Percentiles rank a stretch among this genome's conserved stretches.
phyloP scores from a whole-genome alignment of 64 coral and sea anemone species.

The Montipora foliosa region DNA sequence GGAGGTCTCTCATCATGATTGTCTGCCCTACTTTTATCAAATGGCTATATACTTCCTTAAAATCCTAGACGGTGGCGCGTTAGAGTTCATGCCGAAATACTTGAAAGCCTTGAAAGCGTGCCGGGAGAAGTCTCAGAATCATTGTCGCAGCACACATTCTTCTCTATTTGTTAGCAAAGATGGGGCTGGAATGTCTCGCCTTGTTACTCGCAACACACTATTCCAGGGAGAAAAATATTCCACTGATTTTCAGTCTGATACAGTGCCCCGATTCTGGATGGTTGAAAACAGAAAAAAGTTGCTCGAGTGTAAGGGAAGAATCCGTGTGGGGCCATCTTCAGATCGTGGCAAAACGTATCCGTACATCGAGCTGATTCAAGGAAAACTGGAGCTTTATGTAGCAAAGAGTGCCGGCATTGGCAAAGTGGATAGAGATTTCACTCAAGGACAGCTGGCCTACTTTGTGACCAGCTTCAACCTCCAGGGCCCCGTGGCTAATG shows the following conservation, averaged over 20 bases:
- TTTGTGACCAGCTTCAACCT: slow-evolving; percentile 78
- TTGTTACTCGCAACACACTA: slow-evolving; percentile 39
- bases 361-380: slow-evolving; percentile 63
- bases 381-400: slow-evolving; percentile 64
- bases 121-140: slow-evolving; percentile 60
- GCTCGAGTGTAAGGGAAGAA: slow-evolving; percentile 50
- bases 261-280: slow-evolving; percentile 16
- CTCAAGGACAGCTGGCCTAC: slow-evolving; percentile 48
- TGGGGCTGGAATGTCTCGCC: slow-evolving; percentile 51
- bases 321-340: background rate
- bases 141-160: slow-evolving; percentile 31
- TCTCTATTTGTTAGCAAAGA: slow-evolving; percentile 36
- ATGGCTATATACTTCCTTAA: slow-evolving; percentile 46
- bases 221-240: slow-evolving; percentile 52
- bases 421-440: slow-evolving; percentile 52
- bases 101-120: slow-evolving; percentile 48
- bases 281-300: slow-evolving; percentile 22
- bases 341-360: background rate
- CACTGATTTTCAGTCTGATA: slow-evolving; percentile 12
- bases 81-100: slow-evolving; percentile 21
- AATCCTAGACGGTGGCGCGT: slow-evolving; percentile 20
- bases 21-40: slow-evolving; percentile 61
- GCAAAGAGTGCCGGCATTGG: slow-evolving; percentile 70
- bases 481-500: slow-evolving; percentile 64
- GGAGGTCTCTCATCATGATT: background rate